Base-by-base conservation (phyloP, 2,797 vertebrate genomes). In the Yasuhikotakia modesta region DNA sequence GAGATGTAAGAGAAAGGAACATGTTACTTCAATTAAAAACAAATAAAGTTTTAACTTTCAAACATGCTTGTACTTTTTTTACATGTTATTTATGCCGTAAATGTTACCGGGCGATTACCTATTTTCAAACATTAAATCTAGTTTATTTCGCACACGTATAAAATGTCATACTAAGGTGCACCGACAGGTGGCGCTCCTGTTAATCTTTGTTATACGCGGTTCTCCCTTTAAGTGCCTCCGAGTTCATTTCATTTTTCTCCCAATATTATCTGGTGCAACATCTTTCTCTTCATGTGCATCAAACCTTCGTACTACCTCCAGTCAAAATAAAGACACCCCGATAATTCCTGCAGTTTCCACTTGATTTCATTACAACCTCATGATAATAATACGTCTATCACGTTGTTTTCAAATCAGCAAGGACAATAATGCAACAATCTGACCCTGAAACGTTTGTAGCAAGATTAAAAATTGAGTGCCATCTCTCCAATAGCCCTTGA, bases 181-280 rank as follows among this genome's bases (percentile, higher is more conserved):
- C 24, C 76, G n/a, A 17, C 57, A 83, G 76, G 66, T 64, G 72
- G 80, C 21, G 19, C 7, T 24, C 17, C 66, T 24, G 16, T 57
- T 16, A n/a, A 52, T n/a, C 13, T 57, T 13, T 61, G 16, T 4
- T 6, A 6, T 2, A 30, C 50, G 30, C 27, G 63, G 64, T 22
- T 70, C 27, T 77, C 80, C 80, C 83, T 72, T 69, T 48, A 14
- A 53, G 78, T 74, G 80, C 77, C 74, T 61, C 46, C 1, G 8
- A 43, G 39, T 35, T 5, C 55, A 16, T 16, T 21, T 32, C 45
- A 58, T 72, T 72, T 72, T 67, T 22, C 13, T 46, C 24, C 50
- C 57, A 68, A 43, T n/a, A n/a, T n/a, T n/a, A 43, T 45, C 48
- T 65, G 61, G 32, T 35, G 35, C 24, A 52, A 58, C 11, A 14